Conservation (phyloP, 1,140 invertebrate species). For the Ladona fulva region DNA sequence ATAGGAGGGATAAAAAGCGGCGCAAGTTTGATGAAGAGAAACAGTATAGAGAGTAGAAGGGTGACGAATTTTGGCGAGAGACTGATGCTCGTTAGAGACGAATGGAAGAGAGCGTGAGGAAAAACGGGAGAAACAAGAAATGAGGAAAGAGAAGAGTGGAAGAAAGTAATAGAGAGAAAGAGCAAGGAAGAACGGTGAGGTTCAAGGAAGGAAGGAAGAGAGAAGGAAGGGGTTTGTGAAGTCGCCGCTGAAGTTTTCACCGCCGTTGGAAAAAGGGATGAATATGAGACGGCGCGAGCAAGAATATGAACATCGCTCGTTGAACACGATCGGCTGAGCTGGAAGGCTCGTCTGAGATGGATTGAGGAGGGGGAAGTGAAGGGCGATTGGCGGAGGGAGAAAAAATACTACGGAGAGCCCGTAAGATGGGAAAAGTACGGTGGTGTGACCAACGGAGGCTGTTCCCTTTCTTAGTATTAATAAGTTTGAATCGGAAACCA, state of each 20-base stretch:
- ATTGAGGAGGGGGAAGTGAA: not conserved
- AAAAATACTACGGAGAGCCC: too few species aligned
- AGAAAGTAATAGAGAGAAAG: not conserved
- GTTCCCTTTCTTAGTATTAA: too few species aligned
- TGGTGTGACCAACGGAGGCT: too few species aligned
- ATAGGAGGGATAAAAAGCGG: too few species aligned
- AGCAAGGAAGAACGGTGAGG: not conserved
- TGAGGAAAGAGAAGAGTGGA: not conserved
- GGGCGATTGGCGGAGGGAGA: not conserved
- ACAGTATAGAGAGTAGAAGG: too few species aligned
- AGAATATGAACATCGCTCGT: slow-evolving; percentile 4
- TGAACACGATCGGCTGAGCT: not conserved
- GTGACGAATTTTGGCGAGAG: too few species aligned
- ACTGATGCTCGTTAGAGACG: too few species aligned
- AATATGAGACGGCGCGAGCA: not conserved
- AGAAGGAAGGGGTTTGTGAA: not conserved
- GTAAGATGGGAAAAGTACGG: too few species aligned
- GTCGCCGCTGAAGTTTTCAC: not conserved
- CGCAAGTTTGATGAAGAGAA: too few species aligned
- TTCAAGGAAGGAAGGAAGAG: not conserved
- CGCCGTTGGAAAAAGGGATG: not conserved
- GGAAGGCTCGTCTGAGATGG: not conserved
- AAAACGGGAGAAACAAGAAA: not conserved
- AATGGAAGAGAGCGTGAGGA: not conserved
- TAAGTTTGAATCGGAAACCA: too few species aligned